phyloP scores from a whole-genome alignment of 2,797 vertebrate genomes.

The Enteromius mattozi region DNA sequence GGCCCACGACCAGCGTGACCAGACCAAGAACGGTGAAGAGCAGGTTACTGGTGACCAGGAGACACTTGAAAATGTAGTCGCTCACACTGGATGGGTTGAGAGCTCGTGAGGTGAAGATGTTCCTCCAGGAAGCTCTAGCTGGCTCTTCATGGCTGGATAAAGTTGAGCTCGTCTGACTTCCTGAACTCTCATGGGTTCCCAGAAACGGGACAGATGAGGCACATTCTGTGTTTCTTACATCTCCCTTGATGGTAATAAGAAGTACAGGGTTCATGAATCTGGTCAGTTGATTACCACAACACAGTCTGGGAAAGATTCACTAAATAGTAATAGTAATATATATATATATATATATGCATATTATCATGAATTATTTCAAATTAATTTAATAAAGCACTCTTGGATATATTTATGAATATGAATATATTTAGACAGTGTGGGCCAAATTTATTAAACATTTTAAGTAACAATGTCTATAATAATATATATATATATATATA shows the following conservation, averaged over 20 bases:
- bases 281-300: neutral
- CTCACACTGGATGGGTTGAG: conserved; percentile 53
- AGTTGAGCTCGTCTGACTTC: conserved; percentile 43
- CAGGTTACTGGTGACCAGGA: conserved; percentile 83
- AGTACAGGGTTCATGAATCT: neutral
- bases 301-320: neutral
- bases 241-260: conserved; percentile 63
- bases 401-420: no score
- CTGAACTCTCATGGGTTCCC: conserved; percentile 52
- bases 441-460: neutral
- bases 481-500: no score
- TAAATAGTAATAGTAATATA: neutral
- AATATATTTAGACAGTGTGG: neutral
- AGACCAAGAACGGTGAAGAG: conserved; percentile 83
- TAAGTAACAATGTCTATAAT: neutral
- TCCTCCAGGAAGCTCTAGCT: conserved; percentile 14
- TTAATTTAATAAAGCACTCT: neutral
- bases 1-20: conserved; percentile 76
- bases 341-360: neutral
- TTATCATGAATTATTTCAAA: neutral
- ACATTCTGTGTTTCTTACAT: conserved; percentile 39
- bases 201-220: conserved; percentile 43
- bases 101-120: neutral
- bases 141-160: conserved; percentile 39
- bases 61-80: conserved; percentile 79